These are phyloP conservation scores for Nomia melanderi DNA, from an alignment of 1,140 invertebrate species.

Conservation along the genomic window DNA sequence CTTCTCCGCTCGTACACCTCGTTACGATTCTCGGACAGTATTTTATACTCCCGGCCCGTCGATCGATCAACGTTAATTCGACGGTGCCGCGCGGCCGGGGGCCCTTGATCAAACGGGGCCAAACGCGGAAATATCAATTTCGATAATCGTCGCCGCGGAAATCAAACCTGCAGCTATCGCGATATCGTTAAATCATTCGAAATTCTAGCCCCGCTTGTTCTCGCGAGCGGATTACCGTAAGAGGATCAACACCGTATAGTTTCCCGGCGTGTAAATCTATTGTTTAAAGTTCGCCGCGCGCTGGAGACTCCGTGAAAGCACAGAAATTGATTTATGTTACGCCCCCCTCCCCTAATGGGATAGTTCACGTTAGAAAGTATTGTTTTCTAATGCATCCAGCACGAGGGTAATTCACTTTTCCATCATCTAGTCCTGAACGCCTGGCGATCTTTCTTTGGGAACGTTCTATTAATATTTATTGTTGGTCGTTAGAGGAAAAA, in stretches of 20 bases:
- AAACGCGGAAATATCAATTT: neutral
- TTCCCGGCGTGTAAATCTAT: constrained; percentile 23
- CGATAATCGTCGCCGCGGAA: neutral
- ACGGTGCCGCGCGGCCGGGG: too few species aligned
- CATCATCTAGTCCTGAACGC: too few species aligned
- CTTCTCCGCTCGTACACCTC: neutral
- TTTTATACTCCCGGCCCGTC: too few species aligned
- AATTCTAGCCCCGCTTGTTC: neutral
- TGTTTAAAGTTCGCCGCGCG: constrained; percentile 14
- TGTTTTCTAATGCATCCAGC: too few species aligned
- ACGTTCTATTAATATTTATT: too few species aligned
- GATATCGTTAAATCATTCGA: neutral
- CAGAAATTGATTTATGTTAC: neutral
- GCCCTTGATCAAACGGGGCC: neutral
- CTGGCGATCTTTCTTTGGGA: too few species aligned
- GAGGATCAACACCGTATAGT: constrained; percentile 36
- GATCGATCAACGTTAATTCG: neutral
- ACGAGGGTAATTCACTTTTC: too few species aligned
- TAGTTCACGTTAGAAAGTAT: too few species aligned
- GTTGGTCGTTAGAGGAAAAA: too few species aligned
- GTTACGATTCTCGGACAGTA: too few species aligned
- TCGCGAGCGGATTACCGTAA: constrained; percentile 32
- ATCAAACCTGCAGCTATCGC: constrained; percentile 9
- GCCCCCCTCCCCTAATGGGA: too few species aligned
- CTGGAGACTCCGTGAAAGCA: neutral